A percentile compares a stretch with the other conserved stretches of the same genome.
phyloP scores from a whole-genome alignment of 2,888 invertebrate genomes.

The Smittia aterrima region DNA sequence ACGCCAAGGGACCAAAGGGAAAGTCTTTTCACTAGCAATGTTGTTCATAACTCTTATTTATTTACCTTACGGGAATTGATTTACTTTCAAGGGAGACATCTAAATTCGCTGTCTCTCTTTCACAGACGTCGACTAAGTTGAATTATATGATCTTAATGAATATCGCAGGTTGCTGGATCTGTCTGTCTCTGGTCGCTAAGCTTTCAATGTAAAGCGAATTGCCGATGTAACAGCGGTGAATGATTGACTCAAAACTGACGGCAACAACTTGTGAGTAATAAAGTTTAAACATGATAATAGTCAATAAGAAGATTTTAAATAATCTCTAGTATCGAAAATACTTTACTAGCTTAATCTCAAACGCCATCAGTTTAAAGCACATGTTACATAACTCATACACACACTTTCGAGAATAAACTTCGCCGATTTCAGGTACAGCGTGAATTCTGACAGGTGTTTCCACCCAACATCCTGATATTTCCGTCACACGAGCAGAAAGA shows the following conservation, averaged over 20 bases:
- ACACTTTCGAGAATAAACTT: slow-evolving; percentile 12
- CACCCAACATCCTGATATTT: slow-evolving; percentile 29
- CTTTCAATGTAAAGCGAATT: too few species aligned
- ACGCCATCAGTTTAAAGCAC: background rate
- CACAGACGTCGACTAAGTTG: background rate
- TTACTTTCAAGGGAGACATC: slow-evolving; percentile 5
- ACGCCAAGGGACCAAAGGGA: background rate
- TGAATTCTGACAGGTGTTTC: slow-evolving; percentile 38
- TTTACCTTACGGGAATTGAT: slow-evolving; percentile 34
- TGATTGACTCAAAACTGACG: too few species aligned
- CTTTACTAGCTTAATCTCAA: background rate
- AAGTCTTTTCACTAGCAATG: slow-evolving; percentile 15
- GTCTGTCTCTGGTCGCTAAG: too few species aligned
- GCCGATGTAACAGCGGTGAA: too few species aligned
- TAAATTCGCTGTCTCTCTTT: background rate
- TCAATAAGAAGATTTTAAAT: too few species aligned
- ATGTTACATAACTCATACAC: slow-evolving; percentile 1
- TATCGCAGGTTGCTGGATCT: too few species aligned
- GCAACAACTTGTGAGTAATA: too few species aligned
- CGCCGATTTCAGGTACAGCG: background rate
- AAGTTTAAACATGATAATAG: too few species aligned
- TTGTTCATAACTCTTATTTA: slow-evolving; percentile 34
- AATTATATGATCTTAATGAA: slow-evolving; percentile 13
- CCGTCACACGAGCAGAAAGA: slow-evolving; percentile 21
- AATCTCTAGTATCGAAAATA: background rate